Percentiles rank a stretch among this genome's conserved stretches.
phyloP scores from a whole-genome alignment of 2,113 vertebrate species.

The Anarhynchus alexandrinus region DNA sequence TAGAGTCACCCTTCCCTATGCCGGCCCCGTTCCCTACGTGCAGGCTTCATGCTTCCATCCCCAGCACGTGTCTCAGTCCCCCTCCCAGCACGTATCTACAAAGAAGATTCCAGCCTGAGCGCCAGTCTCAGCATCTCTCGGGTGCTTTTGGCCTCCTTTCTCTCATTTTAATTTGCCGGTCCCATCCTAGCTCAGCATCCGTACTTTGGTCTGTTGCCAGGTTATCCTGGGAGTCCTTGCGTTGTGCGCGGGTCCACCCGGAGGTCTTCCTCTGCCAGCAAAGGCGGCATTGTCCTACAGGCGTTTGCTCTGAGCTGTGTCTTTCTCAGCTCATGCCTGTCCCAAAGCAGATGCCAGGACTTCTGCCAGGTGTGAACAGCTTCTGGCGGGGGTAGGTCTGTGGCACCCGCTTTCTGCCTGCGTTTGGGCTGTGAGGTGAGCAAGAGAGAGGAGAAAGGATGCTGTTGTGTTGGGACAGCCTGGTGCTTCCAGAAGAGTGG shows the following conservation, averaged over 20 bases:
- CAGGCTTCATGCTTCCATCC: background rate
- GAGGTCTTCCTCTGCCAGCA: background rate
- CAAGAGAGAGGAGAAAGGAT: background rate
- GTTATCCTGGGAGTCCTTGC: background rate
- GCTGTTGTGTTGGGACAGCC: background rate
- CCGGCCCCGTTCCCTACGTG: background rate
- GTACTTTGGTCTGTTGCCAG: accelerated
- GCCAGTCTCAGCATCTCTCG: background rate
- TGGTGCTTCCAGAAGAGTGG: background rate
- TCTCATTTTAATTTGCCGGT: background rate
- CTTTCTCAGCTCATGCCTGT: background rate
- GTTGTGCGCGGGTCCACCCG: accelerated
- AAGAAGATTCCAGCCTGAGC: background rate
- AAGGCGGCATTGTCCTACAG: background rate
- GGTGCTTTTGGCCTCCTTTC: conserved; percentile 16
- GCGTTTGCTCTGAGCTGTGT: background rate
- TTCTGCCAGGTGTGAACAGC: background rate
- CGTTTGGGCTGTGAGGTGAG: background rate
- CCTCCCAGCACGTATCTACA: background rate
- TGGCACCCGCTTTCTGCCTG: background rate
- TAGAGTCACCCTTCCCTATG: background rate
- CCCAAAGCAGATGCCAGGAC: background rate
- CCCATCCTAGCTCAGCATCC: background rate
- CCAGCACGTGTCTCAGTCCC: accelerated
- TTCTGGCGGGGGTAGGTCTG: background rate